These are phyloP conservation scores for Phytoseiulus persimilis DNA, from an alignment of 2,888 invertebrate genomes.

Conservation along the genomic window DNA sequence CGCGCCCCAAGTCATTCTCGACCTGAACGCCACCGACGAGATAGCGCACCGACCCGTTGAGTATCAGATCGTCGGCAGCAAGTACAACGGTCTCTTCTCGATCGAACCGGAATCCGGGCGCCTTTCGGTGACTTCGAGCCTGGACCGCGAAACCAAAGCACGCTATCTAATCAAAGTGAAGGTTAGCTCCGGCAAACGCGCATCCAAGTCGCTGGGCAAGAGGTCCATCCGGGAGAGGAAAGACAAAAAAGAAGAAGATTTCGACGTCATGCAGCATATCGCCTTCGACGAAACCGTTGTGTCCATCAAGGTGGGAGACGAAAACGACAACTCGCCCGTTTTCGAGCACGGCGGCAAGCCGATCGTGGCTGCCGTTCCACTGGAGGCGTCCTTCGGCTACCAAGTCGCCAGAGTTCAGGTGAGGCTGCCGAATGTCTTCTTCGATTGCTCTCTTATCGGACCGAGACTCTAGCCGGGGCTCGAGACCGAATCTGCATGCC, in stretches of 20 bases:
- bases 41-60: constrained; percentile 46
- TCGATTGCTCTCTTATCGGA: constrained; percentile 31
- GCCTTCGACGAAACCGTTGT: constrained; percentile 66
- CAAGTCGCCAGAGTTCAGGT: constrained; percentile 68
- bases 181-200: constrained; percentile 41
- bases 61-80: constrained; percentile 47
- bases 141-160: constrained; percentile 65
- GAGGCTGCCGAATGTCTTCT: constrained; percentile 43
- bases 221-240: constrained; percentile 43
- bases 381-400: constrained; percentile 70
- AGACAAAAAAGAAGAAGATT: constrained; percentile 44
- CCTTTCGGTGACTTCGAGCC: constrained; percentile 62
- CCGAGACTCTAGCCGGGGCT: not conserved
- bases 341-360: constrained; percentile 68
- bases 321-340: constrained; percentile 72
- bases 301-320: constrained; percentile 66
- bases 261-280: constrained; percentile 44
- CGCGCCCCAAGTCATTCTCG: constrained; percentile 63
- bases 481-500: too few species aligned
- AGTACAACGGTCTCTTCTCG: constrained; percentile 56
- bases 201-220: constrained; percentile 36
- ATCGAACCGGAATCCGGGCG: constrained; percentile 69
- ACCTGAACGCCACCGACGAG: constrained; percentile 65
- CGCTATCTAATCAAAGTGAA: constrained; percentile 56
- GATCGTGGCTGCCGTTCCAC: constrained; percentile 71